Conservation (phyloP, 1,140 invertebrate species). For the Amphibalanus amphitrite region DNA sequence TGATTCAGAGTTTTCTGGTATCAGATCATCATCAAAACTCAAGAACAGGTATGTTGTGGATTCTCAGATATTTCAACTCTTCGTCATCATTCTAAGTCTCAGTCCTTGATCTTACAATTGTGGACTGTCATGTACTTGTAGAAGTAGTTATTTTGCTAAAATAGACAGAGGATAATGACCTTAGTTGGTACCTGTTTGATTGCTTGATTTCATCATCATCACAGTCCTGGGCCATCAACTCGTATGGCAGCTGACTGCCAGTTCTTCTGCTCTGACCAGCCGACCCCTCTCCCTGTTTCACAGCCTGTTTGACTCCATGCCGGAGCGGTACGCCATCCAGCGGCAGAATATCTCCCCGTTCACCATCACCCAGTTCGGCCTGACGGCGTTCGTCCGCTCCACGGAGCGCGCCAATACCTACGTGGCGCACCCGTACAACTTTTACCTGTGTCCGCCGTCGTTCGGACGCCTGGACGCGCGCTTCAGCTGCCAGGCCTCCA, state of each 20-base stretch:
- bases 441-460: conserved; percentile 44
- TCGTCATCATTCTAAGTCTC: not conserved
- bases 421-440: conserved; percentile 39
- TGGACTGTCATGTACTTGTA: too few relatives aligned
- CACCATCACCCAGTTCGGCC: conserved; percentile 35
- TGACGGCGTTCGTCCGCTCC: conserved; percentile 40
- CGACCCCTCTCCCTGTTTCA: too few relatives aligned
- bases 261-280: too few relatives aligned
- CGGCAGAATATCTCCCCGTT: not conserved
- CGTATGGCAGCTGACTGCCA: not conserved
- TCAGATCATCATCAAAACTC: not conserved
- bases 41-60: not conserved
- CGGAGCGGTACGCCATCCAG: not conserved
- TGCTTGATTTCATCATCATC: not conserved
- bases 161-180: not conserved
- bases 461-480: conserved; percentile 37
- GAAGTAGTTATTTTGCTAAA: too few relatives aligned
- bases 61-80: not conserved
- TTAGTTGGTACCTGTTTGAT: too few relatives aligned
- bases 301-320: not conserved
- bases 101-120: not conserved
- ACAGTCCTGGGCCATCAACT: not conserved
- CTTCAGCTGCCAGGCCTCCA: conserved; percentile 41
- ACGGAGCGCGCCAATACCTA: conserved; percentile 37
- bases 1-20: not conserved